Percentiles rank a stretch among this genome's conserved stretches.
These are phyloP conservation scores for Hyphantria cunea DNA, from an alignment of 1,140 invertebrate species.

Conservation along the genomic window DNA sequence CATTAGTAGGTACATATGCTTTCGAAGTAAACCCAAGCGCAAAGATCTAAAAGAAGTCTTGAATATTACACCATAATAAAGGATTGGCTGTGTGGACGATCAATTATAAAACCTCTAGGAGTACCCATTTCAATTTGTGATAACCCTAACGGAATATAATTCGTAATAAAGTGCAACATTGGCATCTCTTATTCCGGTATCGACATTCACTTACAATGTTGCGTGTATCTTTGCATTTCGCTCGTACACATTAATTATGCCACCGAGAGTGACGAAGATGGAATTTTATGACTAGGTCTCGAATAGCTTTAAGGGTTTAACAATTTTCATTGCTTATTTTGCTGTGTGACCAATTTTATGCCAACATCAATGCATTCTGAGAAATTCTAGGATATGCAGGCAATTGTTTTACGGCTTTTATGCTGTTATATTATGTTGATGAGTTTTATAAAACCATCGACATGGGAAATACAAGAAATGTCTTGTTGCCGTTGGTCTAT, in stretches of 20 bases:
- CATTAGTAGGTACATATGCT: too few species aligned
- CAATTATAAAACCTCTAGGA: neutral
- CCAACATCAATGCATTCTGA: constrained; percentile 56
- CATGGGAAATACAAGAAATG: neutral
- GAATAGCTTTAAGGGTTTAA: constrained; percentile 63
- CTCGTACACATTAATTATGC: constrained; percentile 32
- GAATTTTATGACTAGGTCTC: constrained; percentile 62
- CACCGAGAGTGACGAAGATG: constrained; percentile 43
- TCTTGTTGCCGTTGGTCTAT: too few species aligned
- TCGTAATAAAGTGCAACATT: constrained; percentile 52
- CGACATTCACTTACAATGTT: constrained; percentile 62
- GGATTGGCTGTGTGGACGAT: too few species aligned
- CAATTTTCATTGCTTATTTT: constrained; percentile 74
- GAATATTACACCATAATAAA: neutral
- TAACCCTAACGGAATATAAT: constrained; percentile 32
- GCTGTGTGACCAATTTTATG: constrained; percentile 74
- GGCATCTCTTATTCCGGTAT: constrained; percentile 59
- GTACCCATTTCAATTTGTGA: neutral
- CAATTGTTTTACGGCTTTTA: constrained; percentile 47
- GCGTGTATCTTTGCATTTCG: constrained; percentile 43
- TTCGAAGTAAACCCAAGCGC: too few species aligned
- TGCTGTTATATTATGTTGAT: constrained; percentile 48
- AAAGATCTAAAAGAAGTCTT: too few species aligned
- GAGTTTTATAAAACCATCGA: constrained; percentile 27
- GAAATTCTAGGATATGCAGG: constrained; percentile 53